Evolutionary conservation across 1,140 invertebrate genomes (phyloP), one percentile per base, ranked within the genome.

Genomic region (Stegodyphus dumicola): DNA sequence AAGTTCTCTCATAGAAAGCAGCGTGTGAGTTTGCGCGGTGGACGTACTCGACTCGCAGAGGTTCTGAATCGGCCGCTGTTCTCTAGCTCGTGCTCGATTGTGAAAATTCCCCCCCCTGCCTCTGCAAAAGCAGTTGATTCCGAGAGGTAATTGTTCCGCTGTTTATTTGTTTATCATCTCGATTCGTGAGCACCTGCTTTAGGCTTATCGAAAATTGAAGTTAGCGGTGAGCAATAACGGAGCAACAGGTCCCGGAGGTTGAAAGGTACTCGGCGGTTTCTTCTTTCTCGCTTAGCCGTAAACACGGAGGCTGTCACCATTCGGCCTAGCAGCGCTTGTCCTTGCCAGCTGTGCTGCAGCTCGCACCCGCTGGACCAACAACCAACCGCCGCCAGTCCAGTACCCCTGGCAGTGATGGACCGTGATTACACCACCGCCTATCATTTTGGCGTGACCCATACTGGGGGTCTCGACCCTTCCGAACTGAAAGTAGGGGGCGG

Each of bases 351-450:
- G 85, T 86, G 85, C 85, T 33, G 53, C 54, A 75, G 77, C 69
- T 48, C 33, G 77, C 76, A 79, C 85, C 77, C 77, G 76, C 76
- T 86, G 85, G 77, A 79, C 18, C 77, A 77, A 18, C 85, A 79
- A 60, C 49, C 76, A 33, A 51, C 56, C 11, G 77, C 77, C 0
- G 71, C 77, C 33, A 80, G 70, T 18, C 77, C 85, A 13, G 18
- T 52, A 18, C 7, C 33, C n/a, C 67, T 77, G 48, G 64, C 75
- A 65, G 78, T 83, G n/a, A 80, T 88, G 71, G 88, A 88, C 13
- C 77, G 87, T 11, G 86, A 87, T 17, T 87, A 88, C 10, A 69
- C 87, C n/a, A 15, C 86, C 6, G 66, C 74, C 33, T 87, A 88
- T 60, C 85, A 87, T 33, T 88, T 87, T 67, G 86, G 86, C 13